These are phyloP conservation scores for Orgyia antiqua DNA, from an alignment of 2,888 invertebrate genomes.

Conservation along the genomic window DNA sequence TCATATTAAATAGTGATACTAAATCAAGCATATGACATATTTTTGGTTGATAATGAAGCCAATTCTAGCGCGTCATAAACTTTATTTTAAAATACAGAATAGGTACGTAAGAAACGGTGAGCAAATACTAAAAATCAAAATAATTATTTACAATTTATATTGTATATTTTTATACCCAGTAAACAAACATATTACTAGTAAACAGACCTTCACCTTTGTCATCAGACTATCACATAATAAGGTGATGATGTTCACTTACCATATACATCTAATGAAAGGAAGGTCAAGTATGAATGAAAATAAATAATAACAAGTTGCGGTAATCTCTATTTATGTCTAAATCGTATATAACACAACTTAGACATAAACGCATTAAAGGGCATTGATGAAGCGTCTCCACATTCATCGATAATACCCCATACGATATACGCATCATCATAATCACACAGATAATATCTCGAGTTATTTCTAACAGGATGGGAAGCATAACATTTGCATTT, in stretches of 20 bases:
- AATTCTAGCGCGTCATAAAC: no score
- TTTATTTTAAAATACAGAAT: no score
- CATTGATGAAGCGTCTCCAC: slow-evolving; percentile 22
- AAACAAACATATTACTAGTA: slow-evolving; percentile 4
- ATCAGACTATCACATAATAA: slow-evolving; percentile 14
- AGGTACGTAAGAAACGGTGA: no score
- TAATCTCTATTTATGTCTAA: slow-evolving; percentile 20
- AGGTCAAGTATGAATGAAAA: slow-evolving; percentile 17
- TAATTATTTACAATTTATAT: no score
- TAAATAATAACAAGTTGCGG: slow-evolving; percentile 11
- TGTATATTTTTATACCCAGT: no score
- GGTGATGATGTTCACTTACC: slow-evolving; percentile 12
- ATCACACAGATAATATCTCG: slow-evolving; percentile 27
- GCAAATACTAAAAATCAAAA: no score
- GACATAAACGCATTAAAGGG: slow-evolving; percentile 24
- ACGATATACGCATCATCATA: slow-evolving; percentile 29
- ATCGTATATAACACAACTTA: no score
- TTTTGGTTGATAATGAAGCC: no score
- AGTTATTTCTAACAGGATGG: slow-evolving; percentile 47
- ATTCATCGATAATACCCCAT: slow-evolving; percentile 15
- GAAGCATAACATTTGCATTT: slow-evolving; percentile 45
- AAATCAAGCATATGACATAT: no score
- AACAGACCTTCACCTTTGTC: slow-evolving; percentile 9
- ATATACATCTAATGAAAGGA: slow-evolving; percentile 23
- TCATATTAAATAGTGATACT: no score